Conservation (phyloP, 2,113 vertebrate genomes). For the Cardinalis cardinalis region DNA sequence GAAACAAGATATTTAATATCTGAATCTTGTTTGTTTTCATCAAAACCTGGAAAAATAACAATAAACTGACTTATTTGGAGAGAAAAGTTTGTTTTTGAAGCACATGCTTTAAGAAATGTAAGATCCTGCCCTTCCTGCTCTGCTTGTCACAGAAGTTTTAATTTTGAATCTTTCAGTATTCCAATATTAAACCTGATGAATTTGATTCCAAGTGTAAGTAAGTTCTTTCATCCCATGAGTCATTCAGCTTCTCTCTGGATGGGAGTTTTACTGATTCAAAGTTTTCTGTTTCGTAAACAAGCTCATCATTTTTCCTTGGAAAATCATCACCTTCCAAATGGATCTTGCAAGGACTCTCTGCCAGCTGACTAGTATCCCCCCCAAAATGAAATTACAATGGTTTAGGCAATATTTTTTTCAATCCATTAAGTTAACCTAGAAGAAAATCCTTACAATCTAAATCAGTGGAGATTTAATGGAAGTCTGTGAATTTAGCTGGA, state of each 20-base stretch:
- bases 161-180: not conserved
- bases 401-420: not conserved
- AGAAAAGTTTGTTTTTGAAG: not conserved
- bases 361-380: not conserved
- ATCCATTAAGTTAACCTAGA: not conserved
- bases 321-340: not conserved
- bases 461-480: not conserved
- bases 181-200: not conserved
- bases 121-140: not conserved
- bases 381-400: not conserved
- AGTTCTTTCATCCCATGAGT: not conserved
- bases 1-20: slow-evolving; percentile 9
- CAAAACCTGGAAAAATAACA: slow-evolving; percentile 15
- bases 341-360: not conserved
- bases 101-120: not conserved
- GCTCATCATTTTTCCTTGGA: not conserved
- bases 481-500: not conserved
- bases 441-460: not conserved
- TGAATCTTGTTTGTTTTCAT: not conserved
- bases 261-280: not conserved
- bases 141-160: not conserved
- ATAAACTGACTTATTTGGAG: not conserved
- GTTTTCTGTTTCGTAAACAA: not conserved
- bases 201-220: not conserved
- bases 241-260: not conserved